A percentile compares a stretch with the other conserved stretches of the same genome.
These are phyloP conservation scores for Lonchura striata DNA, from an alignment of 2,113 vertebrate species.

Conservation along the genomic window DNA sequence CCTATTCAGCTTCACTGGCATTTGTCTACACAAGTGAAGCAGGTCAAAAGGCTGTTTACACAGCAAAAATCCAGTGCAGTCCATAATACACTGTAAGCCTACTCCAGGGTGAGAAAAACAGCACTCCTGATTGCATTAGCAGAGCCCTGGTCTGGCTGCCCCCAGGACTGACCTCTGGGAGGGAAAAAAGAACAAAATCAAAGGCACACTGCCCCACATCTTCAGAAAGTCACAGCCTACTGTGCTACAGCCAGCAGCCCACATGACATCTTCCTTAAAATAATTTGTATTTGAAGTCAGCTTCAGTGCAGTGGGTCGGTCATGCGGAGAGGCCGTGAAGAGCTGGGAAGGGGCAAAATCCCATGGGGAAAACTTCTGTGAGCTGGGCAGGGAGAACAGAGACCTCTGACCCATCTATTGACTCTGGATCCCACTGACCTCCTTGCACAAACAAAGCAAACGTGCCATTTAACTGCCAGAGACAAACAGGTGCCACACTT, in stretches of 20 bases:
- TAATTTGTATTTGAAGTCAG: not conserved
- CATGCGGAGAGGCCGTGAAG: not conserved
- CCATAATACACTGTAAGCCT: not conserved
- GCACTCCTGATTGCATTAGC: not conserved
- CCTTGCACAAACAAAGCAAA: not conserved
- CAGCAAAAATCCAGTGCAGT: not conserved
- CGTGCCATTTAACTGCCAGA: not conserved
- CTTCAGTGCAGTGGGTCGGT: not conserved
- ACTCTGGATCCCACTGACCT: not conserved
- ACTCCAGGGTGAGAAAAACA: not conserved
- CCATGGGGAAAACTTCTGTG: not conserved
- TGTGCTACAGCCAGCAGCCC: not conserved
- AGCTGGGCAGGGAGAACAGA: not conserved
- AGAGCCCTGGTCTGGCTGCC: not conserved
- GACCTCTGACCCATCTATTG: conserved; percentile 20
- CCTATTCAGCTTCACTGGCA: not conserved
- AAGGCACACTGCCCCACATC: conserved; percentile 17
- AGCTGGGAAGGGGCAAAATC: not conserved
- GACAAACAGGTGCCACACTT: not conserved
- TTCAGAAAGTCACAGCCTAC: not conserved
- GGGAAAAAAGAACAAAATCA: not conserved
- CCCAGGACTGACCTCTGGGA: not conserved
- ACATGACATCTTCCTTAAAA: conserved; percentile 13
- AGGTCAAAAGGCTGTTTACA: not conserved
- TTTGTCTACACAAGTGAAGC: not conserved